Evolutionary conservation across 2,797 vertebrate species (phyloP).

Genomic region (Hybognathus amarus): DNA sequence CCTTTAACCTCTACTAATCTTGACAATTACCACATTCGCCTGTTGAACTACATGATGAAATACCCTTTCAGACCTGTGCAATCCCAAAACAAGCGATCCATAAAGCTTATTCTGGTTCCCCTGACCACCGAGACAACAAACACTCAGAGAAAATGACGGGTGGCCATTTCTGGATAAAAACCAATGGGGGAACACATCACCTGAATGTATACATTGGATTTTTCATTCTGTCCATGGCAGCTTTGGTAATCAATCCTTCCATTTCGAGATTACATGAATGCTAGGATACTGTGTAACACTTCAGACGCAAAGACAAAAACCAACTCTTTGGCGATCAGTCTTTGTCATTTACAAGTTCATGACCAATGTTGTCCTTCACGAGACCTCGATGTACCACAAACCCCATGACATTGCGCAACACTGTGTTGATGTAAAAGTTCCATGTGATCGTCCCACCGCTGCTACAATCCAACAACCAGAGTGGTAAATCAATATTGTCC

Average conservation of each 20-base stretch:
- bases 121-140: conserved; percentile 57
- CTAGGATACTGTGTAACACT: conserved; percentile 51
- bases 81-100: conserved; percentile 57
- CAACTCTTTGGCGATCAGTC: conserved; percentile 39
- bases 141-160: conserved; percentile 36
- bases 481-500: conserved; percentile 55
- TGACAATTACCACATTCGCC: background rate
- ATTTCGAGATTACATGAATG: conserved; percentile 47
- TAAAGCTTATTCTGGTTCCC: conserved; percentile 62
- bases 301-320: conserved; percentile 53
- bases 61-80: conserved; percentile 32
- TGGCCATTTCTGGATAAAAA: conserved; percentile 43
- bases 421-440: conserved; percentile 31
- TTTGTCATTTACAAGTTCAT: conserved; percentile 32
- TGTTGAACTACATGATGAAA: conserved; percentile 35
- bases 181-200: conserved; percentile 47
- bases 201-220: conserved; percentile 36
- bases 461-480: conserved; percentile 48
- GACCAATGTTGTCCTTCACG: conserved; percentile 51
- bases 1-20: conserved; percentile 15
- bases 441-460: conserved; percentile 18
- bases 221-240: conserved; percentile 49
- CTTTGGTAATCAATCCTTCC: conserved; percentile 63
- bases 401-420: conserved; percentile 42
- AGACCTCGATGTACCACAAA: conserved; percentile 35